phyloP scores from a whole-genome alignment of 2,888 invertebrate species.

The Euplexia lucipara region DNA sequence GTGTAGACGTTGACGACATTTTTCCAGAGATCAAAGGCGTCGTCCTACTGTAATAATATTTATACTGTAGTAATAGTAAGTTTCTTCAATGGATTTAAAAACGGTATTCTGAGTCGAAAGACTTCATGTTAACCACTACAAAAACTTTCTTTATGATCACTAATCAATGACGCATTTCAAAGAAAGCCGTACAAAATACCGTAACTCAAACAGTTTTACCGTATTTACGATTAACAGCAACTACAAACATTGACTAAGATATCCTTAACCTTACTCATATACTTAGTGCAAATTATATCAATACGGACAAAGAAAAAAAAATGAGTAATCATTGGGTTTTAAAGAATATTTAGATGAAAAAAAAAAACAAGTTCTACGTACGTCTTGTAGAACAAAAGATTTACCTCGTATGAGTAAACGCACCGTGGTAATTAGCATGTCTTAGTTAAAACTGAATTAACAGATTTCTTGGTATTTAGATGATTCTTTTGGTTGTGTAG shows the following conservation, averaged over 20 bases:
- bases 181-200: constrained; percentile 23
- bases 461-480: constrained; percentile 34
- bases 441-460: constrained; percentile 37
- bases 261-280: constrained; percentile 42
- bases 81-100: no score
- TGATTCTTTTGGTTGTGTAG: constrained; percentile 4
- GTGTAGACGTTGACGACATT: no score
- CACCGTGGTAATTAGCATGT: constrained; percentile 39
- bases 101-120: no score
- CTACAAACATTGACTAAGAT: constrained; percentile 41
- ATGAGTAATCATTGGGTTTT: constrained; percentile 43
- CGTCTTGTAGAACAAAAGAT: constrained; percentile 42
- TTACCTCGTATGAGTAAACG: constrained; percentile 54
- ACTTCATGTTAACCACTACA: no score
- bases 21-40: no score
- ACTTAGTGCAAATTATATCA: constrained; percentile 34
- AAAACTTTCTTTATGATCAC: no score
- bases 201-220: constrained; percentile 13
- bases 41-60: no score
- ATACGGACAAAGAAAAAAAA: constrained; percentile 41
- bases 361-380: constrained; percentile 27
- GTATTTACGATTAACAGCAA: constrained; percentile 19
- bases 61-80: no score
- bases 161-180: background rate
- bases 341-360: constrained; percentile 2